Evolutionary conservation across 23 tunicate species (phyloP), one percentile per base, ranked within the genome.

Genomic region (Ascidia mentula): DNA sequence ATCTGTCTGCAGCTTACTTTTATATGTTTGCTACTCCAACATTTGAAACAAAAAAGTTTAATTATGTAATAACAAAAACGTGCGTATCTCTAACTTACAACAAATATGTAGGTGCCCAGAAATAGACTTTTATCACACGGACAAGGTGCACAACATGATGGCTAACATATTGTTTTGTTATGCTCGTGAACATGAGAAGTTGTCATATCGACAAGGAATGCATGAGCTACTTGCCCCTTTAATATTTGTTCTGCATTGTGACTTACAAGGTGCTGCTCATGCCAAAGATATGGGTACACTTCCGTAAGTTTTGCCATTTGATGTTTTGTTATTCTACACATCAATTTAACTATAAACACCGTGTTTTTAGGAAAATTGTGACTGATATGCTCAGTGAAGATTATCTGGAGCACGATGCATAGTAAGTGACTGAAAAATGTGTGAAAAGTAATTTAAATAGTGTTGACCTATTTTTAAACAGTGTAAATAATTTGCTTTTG

Each of bases 211-310:
- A 79, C 99, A 96, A 59, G 99, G 99, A 28, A 96, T 96, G 96
- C 99, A 96, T 61, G 99, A 96, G 75, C 76, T 96, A 13, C 87
- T 96, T 4, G 99, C 96, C 20, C 99, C 99, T 3, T 38, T 96
- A 32, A 40, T 96, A 3, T 96, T 96, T 53, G 89, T 90, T 34
- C 40, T 96, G 22, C 99, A 96, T 79, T 96, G 99, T 75, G 99
- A 96, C 46, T 61, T 92, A 40, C 92, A 92, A 82, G 99, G 94
- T 40, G 89, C 90, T 22, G 75, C 74, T 20, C 95, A 90, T 73
- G 89, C 91, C 40, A 69, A 71, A 78, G 84, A 84, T 36, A 80
- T 87, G 65, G 97, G 92, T 33, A 37, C 46, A 8, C 71, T 90
- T 32, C 96, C 96, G 65, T 53, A 9, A 53, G 65, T 53, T 53